phyloP scores from a whole-genome alignment of 2,888 invertebrate species.

The Heliothis peltigera region DNA sequence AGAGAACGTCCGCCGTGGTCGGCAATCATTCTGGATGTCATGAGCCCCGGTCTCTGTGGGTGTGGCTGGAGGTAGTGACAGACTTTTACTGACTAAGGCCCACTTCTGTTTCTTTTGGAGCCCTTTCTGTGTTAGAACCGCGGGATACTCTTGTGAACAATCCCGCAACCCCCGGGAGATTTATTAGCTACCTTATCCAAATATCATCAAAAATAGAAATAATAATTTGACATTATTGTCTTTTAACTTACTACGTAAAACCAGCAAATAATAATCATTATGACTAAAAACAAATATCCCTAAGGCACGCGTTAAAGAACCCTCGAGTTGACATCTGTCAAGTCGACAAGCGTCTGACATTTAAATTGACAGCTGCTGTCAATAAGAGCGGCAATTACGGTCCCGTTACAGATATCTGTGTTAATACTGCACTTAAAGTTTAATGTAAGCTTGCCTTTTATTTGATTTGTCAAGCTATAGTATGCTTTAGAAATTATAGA shows the following conservation, averaged over 20 bases:
- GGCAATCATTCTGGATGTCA: too few relatives aligned
- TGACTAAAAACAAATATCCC: slow-evolving; percentile 41
- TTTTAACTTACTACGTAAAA: not conserved
- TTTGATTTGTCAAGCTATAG: slow-evolving; percentile 32
- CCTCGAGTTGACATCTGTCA: slow-evolving; percentile 77
- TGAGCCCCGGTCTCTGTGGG: too few relatives aligned
- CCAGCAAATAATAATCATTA: slow-evolving; percentile 1
- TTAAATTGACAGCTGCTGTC: slow-evolving; percentile 74
- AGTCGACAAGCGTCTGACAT: slow-evolving; percentile 69
- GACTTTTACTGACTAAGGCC: too few relatives aligned
- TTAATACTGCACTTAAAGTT: slow-evolving; percentile 54
- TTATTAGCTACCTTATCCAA: too few relatives aligned
- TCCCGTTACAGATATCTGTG: slow-evolving; percentile 56
- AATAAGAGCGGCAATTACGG: slow-evolving; percentile 67
- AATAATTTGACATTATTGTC: too few relatives aligned
- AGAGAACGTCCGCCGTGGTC: too few relatives aligned
- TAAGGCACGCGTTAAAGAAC: slow-evolving; percentile 52
- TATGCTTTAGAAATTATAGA: not conserved
- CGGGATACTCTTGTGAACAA: too few relatives aligned
- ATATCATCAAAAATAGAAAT: too few relatives aligned
- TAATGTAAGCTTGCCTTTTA: slow-evolving; percentile 34
- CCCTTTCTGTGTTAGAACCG: too few relatives aligned
- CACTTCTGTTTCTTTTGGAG: too few relatives aligned
- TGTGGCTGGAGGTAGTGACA: too few relatives aligned
- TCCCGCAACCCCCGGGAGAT: too few relatives aligned